These are phyloP conservation scores for Microtus oregoni DNA, from an alignment of 2,113 vertebrate genomes.

Conservation along the genomic window DNA sequence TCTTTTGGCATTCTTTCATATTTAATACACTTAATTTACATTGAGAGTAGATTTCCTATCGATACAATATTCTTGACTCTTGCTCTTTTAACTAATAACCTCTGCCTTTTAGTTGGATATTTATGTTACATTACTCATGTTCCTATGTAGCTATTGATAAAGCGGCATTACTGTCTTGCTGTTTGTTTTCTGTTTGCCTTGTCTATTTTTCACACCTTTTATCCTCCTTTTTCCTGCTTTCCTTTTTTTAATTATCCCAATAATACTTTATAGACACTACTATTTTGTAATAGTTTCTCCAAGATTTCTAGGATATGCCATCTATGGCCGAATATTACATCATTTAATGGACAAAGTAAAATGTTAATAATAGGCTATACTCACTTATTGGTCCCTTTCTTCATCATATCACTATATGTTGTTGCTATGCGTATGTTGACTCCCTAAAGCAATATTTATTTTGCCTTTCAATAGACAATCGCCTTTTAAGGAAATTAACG, in stretches of 20 bases:
- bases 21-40: background rate
- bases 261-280: background rate
- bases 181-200: background rate
- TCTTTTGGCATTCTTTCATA: conserved; percentile 13
- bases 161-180: background rate
- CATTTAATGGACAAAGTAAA: background rate
- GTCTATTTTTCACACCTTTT: background rate
- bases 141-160: background rate
- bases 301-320: background rate
- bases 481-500: conserved; percentile 25
- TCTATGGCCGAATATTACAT: background rate
- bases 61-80: background rate
- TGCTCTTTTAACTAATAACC: background rate
- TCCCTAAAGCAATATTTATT: background rate
- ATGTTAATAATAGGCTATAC: background rate
- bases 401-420: background rate
- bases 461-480: background rate
- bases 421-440: background rate
- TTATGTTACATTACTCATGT: background rate
- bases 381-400: background rate
- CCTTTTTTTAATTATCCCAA: background rate
- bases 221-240: background rate
- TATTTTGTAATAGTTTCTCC: background rate
- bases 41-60: conserved; percentile 28
- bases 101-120: background rate